These are phyloP conservation scores for Galaxias olidus DNA, from an alignment of 2,797 vertebrate species.

Conservation along the genomic window DNA sequence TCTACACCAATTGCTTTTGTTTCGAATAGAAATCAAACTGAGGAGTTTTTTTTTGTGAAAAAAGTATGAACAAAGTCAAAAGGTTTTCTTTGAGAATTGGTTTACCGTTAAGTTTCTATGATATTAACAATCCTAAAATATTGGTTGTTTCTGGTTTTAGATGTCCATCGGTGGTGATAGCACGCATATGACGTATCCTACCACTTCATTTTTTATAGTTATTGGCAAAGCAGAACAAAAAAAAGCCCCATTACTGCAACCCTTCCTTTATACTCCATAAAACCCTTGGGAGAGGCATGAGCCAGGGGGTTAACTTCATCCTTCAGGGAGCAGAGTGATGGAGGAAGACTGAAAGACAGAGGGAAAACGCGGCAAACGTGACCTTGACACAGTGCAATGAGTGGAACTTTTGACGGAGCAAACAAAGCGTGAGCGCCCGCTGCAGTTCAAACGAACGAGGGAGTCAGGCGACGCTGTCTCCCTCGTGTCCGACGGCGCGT, in stretches of 20 bases:
- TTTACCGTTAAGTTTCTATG: too few species aligned
- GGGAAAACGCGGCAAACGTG: slow-evolving; percentile 39
- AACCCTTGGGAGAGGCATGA: slow-evolving; percentile 40
- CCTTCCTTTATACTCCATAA: slow-evolving; percentile 16
- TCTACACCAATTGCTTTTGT: too few species aligned
- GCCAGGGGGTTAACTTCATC: slow-evolving; percentile 35
- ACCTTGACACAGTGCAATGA: slow-evolving; percentile 63
- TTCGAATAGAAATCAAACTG: too few species aligned
- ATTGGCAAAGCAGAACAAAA: slow-evolving; percentile 35
- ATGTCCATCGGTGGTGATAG: too few species aligned
- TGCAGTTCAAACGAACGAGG: slow-evolving; percentile 44
- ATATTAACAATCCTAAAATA: too few species aligned
- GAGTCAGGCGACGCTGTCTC: slow-evolving; percentile 61
- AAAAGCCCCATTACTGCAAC: slow-evolving; percentile 29
- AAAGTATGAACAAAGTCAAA: too few species aligned
- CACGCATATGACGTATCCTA: too few species aligned
- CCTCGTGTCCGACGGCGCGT: slow-evolving; percentile 56
- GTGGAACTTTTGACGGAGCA: slow-evolving; percentile 68
- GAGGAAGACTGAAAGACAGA: slow-evolving; percentile 40
- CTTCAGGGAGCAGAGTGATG: slow-evolving; percentile 39
- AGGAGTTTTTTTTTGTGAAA: too few species aligned
- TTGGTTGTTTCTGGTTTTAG: too few species aligned
- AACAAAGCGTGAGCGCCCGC: slow-evolving; percentile 61
- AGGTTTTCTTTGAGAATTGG: too few species aligned
- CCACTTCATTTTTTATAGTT: too few species aligned